These are phyloP conservation scores for Antheraea pernyi DNA, from an alignment of 1,140 invertebrate species.

Conservation along the genomic window DNA sequence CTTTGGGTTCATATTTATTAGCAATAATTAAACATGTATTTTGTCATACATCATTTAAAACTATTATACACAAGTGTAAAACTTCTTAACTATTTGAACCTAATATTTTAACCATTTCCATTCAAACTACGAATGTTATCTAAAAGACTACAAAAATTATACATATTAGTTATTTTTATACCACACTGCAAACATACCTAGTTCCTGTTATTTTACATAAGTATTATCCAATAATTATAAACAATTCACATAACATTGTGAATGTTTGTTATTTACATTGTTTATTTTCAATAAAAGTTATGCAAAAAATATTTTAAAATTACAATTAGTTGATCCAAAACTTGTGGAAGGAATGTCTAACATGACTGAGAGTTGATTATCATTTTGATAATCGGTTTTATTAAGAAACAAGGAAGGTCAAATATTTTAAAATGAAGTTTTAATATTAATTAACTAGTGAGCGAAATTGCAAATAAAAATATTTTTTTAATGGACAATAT, in stretches of 20 bases:
- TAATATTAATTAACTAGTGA: not conserved
- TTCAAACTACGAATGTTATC: not conserved
- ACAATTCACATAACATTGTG: not conserved
- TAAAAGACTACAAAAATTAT: not conserved
- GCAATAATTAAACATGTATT: slow-evolving; percentile 4
- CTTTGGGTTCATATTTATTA: not conserved
- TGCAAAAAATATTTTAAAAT: not conserved
- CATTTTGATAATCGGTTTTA: not conserved
- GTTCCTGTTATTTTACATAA: not conserved
- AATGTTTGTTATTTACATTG: not conserved
- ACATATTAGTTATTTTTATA: not conserved
- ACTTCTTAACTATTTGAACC: no score
- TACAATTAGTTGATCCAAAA: not conserved
- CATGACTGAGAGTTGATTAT: not conserved
- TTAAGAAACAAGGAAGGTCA: not conserved
- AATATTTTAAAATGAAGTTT: not conserved
- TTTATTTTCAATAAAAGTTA: not conserved
- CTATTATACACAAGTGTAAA: no score
- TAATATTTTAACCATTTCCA: not conserved
- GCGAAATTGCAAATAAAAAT: no score
- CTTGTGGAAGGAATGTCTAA: not conserved
- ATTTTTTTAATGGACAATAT: no score
- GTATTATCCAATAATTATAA: not conserved
- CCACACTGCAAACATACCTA: not conserved
- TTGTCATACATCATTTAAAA: slow-evolving; percentile 8